Percentiles rank a stretch among this genome's conserved stretches.
These are phyloP conservation scores for Brassicogethes aeneus DNA, from an alignment of 2,888 invertebrate genomes.

Conservation along the genomic window DNA sequence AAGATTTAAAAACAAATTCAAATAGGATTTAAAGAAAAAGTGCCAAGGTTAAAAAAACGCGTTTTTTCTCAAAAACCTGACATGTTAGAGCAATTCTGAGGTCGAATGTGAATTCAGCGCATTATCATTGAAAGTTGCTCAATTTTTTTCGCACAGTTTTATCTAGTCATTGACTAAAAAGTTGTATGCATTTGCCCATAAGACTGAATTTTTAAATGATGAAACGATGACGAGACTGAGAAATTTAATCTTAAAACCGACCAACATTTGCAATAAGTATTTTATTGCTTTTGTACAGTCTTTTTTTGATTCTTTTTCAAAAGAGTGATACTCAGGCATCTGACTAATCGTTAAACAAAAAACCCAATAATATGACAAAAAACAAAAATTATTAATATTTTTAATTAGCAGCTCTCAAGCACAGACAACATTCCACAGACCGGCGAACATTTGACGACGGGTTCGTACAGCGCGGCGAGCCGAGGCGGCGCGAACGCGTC, in stretches of 20 bases:
- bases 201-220: constrained; percentile 17
- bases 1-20: too few relatives aligned
- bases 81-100: not conserved
- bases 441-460: constrained; percentile 16
- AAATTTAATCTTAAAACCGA: constrained; percentile 4
- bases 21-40: too few relatives aligned
- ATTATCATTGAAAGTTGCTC: too few relatives aligned
- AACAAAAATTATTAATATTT: constrained; percentile 5
- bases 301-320: constrained; percentile 1
- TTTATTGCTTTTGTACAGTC: not conserved
- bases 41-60: too few relatives aligned
- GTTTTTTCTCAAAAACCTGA: not conserved
- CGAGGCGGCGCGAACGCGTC: not conserved
- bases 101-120: too few relatives aligned
- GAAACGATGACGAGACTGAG: constrained; percentile 33
- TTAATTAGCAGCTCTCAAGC: constrained; percentile 30
- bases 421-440: constrained; percentile 39
- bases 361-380: too few relatives aligned
- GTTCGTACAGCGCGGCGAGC: constrained; percentile 9
- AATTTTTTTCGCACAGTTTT: too few relatives aligned
- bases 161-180: too few relatives aligned
- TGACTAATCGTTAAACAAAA: too few relatives aligned
- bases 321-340: constrained; percentile 1
- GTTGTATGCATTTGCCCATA: too few relatives aligned
- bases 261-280: not conserved